Percentiles rank a stretch among this genome's conserved stretches.
Conservation (phyloP, 1,140 invertebrate genomes). For the Paracyclopina nana region DNA sequence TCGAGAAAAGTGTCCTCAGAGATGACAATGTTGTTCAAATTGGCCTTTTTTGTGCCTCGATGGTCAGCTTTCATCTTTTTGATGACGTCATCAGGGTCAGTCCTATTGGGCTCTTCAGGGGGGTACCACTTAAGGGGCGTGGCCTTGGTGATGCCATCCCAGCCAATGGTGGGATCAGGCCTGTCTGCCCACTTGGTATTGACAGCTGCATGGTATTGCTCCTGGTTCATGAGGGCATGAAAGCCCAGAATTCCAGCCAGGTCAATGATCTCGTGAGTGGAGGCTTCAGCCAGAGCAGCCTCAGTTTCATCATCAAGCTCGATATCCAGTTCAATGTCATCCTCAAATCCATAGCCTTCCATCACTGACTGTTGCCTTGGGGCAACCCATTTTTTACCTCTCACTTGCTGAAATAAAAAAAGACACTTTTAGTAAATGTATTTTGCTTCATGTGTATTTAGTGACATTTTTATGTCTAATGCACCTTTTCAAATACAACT, state of each 20-base stretch:
- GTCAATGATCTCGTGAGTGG: constrained; percentile 96
- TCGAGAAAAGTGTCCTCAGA: constrained; percentile 80
- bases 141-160: constrained; percentile 82
- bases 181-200: constrained; percentile 66
- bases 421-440: too few relatives aligned
- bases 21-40: constrained; percentile 95
- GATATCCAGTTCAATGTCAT: constrained; percentile 72
- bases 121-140: constrained; percentile 72
- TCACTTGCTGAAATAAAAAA: too few relatives aligned
- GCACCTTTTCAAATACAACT: too few relatives aligned
- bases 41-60: constrained; percentile 57
- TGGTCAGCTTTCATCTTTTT: constrained; percentile 70
- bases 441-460: too few relatives aligned
- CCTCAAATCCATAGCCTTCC: constrained; percentile 27
- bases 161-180: constrained; percentile 27
- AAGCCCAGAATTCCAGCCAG: constrained; percentile 95
- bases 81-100: constrained; percentile 73
- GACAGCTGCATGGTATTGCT: constrained; percentile 89
- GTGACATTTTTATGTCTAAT: too few relatives aligned
- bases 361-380: constrained; percentile 50
- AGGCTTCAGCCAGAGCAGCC: constrained; percentile 62
- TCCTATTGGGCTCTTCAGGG: constrained; percentile 73
- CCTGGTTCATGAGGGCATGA: constrained; percentile 99
- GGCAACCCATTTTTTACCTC: constrained; percentile 80
- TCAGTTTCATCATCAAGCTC: constrained; percentile 89